phyloP scores from a whole-genome alignment of 2,888 invertebrate genomes.

The Lepidochitona cinerea region DNA sequence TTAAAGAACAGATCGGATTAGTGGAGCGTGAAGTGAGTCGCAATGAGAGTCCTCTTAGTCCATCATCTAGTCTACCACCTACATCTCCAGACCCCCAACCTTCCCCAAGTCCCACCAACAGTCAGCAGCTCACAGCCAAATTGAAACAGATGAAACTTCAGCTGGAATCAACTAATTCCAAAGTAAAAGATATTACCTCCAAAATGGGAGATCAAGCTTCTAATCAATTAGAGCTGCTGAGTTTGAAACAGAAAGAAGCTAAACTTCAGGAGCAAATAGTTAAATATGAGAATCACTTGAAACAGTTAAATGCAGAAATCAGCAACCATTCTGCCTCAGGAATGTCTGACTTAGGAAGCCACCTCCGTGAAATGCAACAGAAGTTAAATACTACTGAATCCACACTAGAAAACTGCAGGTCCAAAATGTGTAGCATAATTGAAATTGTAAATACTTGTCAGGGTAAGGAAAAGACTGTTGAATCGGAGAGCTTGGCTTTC shows the following conservation, averaged over 20 bases:
- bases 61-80: neutral
- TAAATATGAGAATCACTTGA: neutral
- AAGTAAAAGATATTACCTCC: constrained; percentile 43
- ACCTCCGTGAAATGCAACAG: neutral
- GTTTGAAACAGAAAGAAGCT: neutral
- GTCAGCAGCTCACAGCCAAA: constrained; percentile 35
- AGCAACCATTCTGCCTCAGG: neutral
- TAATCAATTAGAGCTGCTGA: neutral
- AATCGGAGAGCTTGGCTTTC: neutral
- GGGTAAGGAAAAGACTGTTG: neutral
- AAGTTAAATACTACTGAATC: neutral
- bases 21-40: constrained; percentile 6
- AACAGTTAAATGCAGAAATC: neutral
- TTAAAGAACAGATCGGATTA: constrained; percentile 8
- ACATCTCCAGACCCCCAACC: neutral
- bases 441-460: neutral
- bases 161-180: constrained; percentile 44
- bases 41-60: neutral
- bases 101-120: constrained; percentile 12
- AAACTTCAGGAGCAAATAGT: constrained; percentile 6
- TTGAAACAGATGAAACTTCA: constrained; percentile 53
- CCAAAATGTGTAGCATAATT: neutral
- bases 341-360: neutral
- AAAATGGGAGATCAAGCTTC: neutral
- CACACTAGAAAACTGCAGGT: neutral